These are phyloP conservation scores for Crocidura indochinensis DNA, from an alignment of 2,797 vertebrate genomes.

Conservation along the genomic window DNA sequence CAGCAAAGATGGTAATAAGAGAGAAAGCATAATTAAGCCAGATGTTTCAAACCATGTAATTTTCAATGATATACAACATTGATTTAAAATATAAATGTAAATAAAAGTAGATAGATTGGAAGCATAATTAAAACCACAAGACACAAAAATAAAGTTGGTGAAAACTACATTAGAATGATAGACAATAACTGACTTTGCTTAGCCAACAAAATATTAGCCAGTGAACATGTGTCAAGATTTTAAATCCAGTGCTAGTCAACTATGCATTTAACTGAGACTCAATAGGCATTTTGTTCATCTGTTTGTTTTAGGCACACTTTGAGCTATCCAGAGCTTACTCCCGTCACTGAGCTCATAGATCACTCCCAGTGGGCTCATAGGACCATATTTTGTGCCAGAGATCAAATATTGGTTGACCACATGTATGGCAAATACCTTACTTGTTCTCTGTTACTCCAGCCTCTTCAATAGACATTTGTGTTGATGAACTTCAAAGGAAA, in stretches of 20 bases:
- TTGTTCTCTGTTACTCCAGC: too few species aligned
- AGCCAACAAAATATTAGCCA: conserved; percentile 71
- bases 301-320: too few species aligned
- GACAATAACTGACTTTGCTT: conserved; percentile 63
- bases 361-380: too few species aligned
- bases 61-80: conserved; percentile 76
- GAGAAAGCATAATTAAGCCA: conserved; percentile 76
- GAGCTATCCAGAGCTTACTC: too few species aligned
- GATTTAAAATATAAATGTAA: conserved; percentile 80
- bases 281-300: not conserved
- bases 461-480: not conserved
- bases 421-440: too few species aligned
- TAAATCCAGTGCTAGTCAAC: conserved; percentile 46
- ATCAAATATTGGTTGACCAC: too few species aligned
- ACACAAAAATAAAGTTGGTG: conserved; percentile 68
- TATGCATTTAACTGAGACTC: conserved; percentile 1
- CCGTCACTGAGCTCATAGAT: too few species aligned
- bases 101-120: conserved; percentile 63
- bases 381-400: too few species aligned
- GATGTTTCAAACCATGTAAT: conserved; percentile 76
- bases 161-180: conserved; percentile 73
- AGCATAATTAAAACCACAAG: conserved; percentile 71
- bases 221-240: conserved; percentile 51
- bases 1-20: conserved; percentile 68
- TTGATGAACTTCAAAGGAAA: conserved; percentile 44